Conservation (phyloP, 2,113 vertebrate genomes). For the Osmerus mordax region DNA sequence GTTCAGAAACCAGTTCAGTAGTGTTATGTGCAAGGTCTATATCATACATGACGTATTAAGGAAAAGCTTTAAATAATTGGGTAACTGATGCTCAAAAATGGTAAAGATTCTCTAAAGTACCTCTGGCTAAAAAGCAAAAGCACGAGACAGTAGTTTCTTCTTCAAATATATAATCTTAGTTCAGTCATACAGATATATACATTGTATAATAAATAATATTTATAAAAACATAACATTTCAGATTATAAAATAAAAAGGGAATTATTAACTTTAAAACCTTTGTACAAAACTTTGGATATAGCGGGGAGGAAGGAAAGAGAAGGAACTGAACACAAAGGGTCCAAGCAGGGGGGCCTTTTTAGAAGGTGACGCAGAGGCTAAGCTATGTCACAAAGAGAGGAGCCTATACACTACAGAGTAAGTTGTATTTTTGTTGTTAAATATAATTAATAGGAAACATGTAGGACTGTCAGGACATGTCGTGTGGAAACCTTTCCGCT, state of each 20-base stretch:
- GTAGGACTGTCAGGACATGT: conserved; percentile 63
- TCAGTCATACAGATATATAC: conserved; percentile 99
- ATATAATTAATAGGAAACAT: conserved; percentile 62
- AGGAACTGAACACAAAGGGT: conserved; percentile 46
- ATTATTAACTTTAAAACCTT: conserved; percentile 92
- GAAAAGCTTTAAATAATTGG: not conserved
- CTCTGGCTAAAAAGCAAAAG: conserved; percentile 40
- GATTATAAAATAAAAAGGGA: conserved; percentile 99
- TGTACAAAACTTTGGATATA: conserved; percentile 99
- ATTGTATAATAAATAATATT: conserved; percentile 99
- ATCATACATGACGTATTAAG: conserved; percentile 5
- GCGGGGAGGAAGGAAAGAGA: conserved; percentile 61
- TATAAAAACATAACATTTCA: conserved; percentile 99
- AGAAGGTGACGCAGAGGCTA: conserved; percentile 44
- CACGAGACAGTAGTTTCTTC: conserved; percentile 75
- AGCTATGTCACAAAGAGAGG: conserved; percentile 52
- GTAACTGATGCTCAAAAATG: not conserved
- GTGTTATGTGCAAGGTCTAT: conserved; percentile 11
- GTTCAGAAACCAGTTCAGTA: conserved; percentile 21
- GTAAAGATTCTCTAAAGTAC: conserved; percentile 1
- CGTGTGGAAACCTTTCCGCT: conserved; percentile 50
- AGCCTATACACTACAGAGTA: conserved; percentile 42
- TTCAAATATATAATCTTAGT: conserved; percentile 99
- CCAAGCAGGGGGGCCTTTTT: conserved; percentile 42
- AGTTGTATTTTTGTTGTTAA: conserved; percentile 51